A percentile compares a stretch with the other conserved stretches of the same genome.
These are phyloP conservation scores for Aphidoletes aphidimyza DNA, from an alignment of 2,888 invertebrate genomes.

Conservation along the genomic window DNA sequence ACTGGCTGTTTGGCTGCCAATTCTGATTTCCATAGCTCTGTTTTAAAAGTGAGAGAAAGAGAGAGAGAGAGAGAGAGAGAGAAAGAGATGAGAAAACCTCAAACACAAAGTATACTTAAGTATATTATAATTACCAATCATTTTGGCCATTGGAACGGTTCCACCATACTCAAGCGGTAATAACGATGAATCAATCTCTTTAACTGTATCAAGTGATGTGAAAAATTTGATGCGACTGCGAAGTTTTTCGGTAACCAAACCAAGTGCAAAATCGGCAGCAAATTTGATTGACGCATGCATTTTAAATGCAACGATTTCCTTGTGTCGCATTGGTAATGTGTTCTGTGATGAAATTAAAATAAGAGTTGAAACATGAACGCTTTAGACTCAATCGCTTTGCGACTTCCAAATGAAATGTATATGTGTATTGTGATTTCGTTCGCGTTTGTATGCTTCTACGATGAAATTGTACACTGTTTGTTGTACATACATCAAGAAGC, in stretches of 20 bases:
- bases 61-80: too few species aligned
- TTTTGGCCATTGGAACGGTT: slow-evolving; percentile 81
- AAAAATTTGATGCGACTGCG: slow-evolving; percentile 76
- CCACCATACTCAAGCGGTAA: slow-evolving; percentile 87
- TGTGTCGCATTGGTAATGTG: slow-evolving; percentile 85
- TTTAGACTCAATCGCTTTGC: too few species aligned
- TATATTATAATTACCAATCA: slow-evolving; percentile 80
- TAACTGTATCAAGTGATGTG: slow-evolving; percentile 71
- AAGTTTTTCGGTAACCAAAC: slow-evolving; percentile 80
- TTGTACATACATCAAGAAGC: too few species aligned
- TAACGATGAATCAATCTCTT: slow-evolving; percentile 71
- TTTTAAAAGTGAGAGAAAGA: slow-evolving; percentile 57
- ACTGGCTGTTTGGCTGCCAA: slow-evolving; percentile 71
- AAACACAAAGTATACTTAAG: too few species aligned
- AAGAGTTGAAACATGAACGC: too few species aligned
- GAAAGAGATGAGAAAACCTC: too few species aligned
- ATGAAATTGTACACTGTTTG: too few species aligned
- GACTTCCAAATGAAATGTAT: too few species aligned
- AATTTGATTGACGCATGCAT: slow-evolving; percentile 80
- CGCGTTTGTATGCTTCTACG: too few species aligned
- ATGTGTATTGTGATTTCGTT: too few species aligned
- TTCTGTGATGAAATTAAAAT: too few species aligned
- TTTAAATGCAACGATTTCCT: slow-evolving; percentile 81
- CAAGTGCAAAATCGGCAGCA: slow-evolving; percentile 80
- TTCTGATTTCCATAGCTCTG: slow-evolving; percentile 79